phyloP scores from a whole-genome alignment of 2,797 vertebrate species.

The Thunnus albacares region DNA sequence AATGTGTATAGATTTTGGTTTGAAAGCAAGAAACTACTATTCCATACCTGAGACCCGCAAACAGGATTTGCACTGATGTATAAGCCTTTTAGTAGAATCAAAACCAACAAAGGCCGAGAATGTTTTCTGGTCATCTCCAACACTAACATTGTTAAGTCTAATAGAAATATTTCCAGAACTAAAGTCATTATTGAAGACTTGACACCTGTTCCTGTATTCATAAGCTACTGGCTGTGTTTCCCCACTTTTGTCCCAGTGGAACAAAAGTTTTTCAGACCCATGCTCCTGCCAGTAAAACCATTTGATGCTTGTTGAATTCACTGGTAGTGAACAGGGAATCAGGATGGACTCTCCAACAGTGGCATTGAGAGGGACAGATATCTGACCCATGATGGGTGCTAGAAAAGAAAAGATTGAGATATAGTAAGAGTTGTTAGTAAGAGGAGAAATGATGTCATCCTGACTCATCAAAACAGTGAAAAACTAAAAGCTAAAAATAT shows the following conservation, averaged over 20 bases:
- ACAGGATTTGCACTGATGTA: neutral
- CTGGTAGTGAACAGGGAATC: neutral
- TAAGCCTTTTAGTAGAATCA: neutral
- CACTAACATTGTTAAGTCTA: neutral
- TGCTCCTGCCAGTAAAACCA: slow-evolving; percentile 20
- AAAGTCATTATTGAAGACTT: neutral
- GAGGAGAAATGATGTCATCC: too few species aligned
- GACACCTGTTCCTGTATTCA: neutral
- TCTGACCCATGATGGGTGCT: neutral
- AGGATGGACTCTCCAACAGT: neutral
- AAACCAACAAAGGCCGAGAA: neutral
- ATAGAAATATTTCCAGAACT: slow-evolving; percentile 4
- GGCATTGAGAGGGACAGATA: neutral
- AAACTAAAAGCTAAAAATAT: too few species aligned
- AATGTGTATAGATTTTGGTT: neutral
- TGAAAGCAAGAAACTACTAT: neutral
- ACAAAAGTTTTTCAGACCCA: accelerated
- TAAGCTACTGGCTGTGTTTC: accelerated
- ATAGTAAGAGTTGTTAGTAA: too few species aligned
- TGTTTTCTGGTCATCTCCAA: neutral
- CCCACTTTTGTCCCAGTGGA: neutral
- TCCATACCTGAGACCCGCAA: slow-evolving; percentile 1
- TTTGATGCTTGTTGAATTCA: accelerated
- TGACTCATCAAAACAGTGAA: too few species aligned
- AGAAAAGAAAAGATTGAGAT: neutral